Conservation (phyloP, 2,797 vertebrate genomes). For the Gallirallus australis region DNA sequence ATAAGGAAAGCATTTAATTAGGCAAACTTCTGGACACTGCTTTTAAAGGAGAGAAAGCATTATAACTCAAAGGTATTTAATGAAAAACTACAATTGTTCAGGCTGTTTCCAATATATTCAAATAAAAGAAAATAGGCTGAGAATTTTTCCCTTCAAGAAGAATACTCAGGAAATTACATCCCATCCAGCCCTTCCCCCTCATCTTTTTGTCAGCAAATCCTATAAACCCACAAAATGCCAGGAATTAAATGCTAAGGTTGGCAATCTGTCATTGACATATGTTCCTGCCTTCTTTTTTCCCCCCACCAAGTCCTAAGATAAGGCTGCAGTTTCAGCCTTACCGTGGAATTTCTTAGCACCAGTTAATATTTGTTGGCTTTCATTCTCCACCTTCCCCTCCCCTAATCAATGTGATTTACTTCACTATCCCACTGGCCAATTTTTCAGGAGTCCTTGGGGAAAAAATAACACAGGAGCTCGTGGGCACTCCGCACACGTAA, state of each 20-base stretch:
- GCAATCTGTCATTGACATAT: slow-evolving; percentile 61
- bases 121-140: slow-evolving; percentile 21
- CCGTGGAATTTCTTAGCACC: background rate
- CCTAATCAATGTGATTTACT: slow-evolving; percentile 1
- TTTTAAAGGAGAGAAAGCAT: slow-evolving; percentile 4
- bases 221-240: slow-evolving; percentile 62
- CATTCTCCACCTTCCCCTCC: background rate
- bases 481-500: background rate
- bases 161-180: slow-evolving; percentile 49
- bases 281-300: background rate
- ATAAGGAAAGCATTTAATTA: slow-evolving; percentile 27
- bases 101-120: slow-evolving; percentile 5
- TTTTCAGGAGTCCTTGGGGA: background rate
- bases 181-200: slow-evolving; percentile 26
- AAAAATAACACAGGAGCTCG: background rate
- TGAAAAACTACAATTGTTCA: slow-evolving; percentile 1
- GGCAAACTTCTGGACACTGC: background rate
- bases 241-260: slow-evolving; percentile 65
- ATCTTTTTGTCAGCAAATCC: slow-evolving; percentile 58
- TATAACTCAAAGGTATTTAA: slow-evolving; percentile 37
- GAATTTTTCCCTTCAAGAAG: background rate
- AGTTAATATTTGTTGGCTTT: background rate
- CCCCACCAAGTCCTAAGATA: background rate
- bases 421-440: background rate
- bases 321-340: background rate